Base-by-base conservation (phyloP, 2,113 vertebrate species). In the Silurus asotus region DNA sequence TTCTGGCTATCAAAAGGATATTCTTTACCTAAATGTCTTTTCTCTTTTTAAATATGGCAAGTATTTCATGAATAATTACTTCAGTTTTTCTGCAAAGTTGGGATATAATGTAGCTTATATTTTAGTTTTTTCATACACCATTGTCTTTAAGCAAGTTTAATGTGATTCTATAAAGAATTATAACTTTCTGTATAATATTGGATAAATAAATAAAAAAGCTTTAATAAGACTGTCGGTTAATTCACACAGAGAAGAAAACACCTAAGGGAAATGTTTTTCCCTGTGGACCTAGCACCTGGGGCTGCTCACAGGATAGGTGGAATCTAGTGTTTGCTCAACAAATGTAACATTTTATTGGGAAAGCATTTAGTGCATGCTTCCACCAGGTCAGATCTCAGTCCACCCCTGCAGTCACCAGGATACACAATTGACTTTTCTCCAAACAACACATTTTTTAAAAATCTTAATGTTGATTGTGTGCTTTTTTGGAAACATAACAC, bases 251-350 rank as follows among this genome's bases (percentile, higher is more conserved):
- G 28, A 11, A 20, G 64, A 25, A 20, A 53, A 23, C 17, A 49
- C 70, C 14, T 65, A 55, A 51, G 58, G 84, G 19, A 85, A 28
- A 56, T 65, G 61, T 61, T 77, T 56, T 76, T 62, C 23, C 14
- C 62, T 37, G 28, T 65, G 62, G 62, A 51, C 49, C 48, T 28
- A 15, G 48, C 62, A 53, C 5, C 58, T 6, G 86, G 83, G 84
- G 86, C 88, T 48, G 80, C 81, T 87, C 81, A 82, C 88, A 67
- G 82, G 82, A 85, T 88, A 84, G 88, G 58, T 51, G 1, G 90
- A 95, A 94, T 95, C 93, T 95, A 88, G 88, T 93, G 90, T 95
- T 95, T 95, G 91, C 94, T 92, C 89, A 93, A 90, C 1, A 85
- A 90, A 92, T 94, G 89, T 94, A 70, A 76, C 94, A 92, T 94